Percentiles rank a stretch among this genome's conserved stretches.
Conservation (phyloP, 1,140 invertebrate species). For the Zaprionus davidi region DNA sequence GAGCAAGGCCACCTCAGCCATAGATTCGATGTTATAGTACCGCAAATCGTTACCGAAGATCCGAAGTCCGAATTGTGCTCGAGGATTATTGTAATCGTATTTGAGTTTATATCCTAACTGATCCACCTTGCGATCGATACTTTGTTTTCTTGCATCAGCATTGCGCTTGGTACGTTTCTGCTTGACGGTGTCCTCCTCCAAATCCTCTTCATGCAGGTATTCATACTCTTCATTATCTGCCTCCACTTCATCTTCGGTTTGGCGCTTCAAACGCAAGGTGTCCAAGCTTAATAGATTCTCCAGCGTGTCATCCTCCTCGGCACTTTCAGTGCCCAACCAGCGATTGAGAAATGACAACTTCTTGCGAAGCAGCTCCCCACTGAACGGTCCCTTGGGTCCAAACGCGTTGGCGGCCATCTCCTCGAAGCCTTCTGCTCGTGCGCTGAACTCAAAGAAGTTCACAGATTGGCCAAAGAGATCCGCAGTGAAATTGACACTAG, state of each 20-base stretch:
- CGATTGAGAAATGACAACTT: slow-evolving; percentile 85
- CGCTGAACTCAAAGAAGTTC: slow-evolving; percentile 89
- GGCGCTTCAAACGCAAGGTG: slow-evolving; percentile 66
- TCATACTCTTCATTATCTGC: slow-evolving; percentile 44
- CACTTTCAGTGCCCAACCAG: slow-evolving; percentile 72
- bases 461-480: slow-evolving; percentile 96
- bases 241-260: not conserved
- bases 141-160: slow-evolving; percentile 44
- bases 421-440: slow-evolving; percentile 93
- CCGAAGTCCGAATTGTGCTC: slow-evolving; percentile 86
- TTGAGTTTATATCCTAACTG: slow-evolving; percentile 77
- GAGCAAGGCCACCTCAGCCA: slow-evolving; percentile 87
- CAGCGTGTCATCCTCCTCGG: slow-evolving; percentile 68
- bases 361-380: slow-evolving; percentile 86
- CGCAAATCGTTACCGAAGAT: slow-evolving; percentile 92
- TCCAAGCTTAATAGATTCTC: slow-evolving; percentile 75
- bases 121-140: slow-evolving; percentile 64
- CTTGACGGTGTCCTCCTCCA: not conserved
- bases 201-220: slow-evolving; percentile 57
- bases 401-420: slow-evolving; percentile 92
- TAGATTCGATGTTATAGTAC: slow-evolving; percentile 88
- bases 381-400: slow-evolving; percentile 89
- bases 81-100: slow-evolving; percentile 86
- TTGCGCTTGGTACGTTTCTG: slow-evolving; percentile 40
- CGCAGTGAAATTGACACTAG: slow-evolving; percentile 92